Base-by-base conservation (phyloP, 2,888 invertebrate species). In the Drosophila leonis region DNA sequence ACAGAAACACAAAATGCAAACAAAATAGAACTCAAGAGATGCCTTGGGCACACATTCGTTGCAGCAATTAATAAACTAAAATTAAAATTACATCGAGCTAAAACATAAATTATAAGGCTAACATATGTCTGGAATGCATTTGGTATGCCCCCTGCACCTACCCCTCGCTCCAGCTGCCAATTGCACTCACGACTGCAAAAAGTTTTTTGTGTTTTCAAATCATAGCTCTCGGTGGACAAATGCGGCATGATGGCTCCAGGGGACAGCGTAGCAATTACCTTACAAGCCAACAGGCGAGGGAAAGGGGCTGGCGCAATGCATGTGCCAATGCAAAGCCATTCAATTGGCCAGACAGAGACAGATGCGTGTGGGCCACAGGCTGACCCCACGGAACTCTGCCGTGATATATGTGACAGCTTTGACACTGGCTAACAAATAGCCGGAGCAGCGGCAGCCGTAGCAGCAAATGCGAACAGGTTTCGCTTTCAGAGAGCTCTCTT, bases 391-490 rank as follows among this genome's bases (percentile, higher is more conserved):
- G 72, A 76, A 88, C 84, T 72, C 76, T 78, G 75, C 82, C 74
- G 75, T 87, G 85, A 87, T 79, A 87, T 90, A 87, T 87, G 90
- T 87, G 90, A 90, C 90, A 87, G 89, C 90, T 89, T 81, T 85
- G 86, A 90, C 86, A 87, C 90, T 77, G 73, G 69, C 84, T 78
- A 89, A 89, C 88, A 87, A 87, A 87, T 86, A 90, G 89, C 84
- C 78, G 37, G 70, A 74, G 75, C 61, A 57, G 62, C 65, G 73
- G 73, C 70, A 78, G 66, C 72, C 62, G 80, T 87, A 83, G 75
- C 84, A 74, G 78, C 73, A 74, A 76, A 81, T 70, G 76, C 74
- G 78, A 85, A 85, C 90, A 83, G 85, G 85, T 85, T 85, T 85
- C 83, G 73, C 65, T 74, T 62, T 63, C 48, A 33, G 42, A 62